These are phyloP conservation scores for Sula dactylatra DNA, from an alignment of 2,113 vertebrate genomes.

Conservation along the genomic window DNA sequence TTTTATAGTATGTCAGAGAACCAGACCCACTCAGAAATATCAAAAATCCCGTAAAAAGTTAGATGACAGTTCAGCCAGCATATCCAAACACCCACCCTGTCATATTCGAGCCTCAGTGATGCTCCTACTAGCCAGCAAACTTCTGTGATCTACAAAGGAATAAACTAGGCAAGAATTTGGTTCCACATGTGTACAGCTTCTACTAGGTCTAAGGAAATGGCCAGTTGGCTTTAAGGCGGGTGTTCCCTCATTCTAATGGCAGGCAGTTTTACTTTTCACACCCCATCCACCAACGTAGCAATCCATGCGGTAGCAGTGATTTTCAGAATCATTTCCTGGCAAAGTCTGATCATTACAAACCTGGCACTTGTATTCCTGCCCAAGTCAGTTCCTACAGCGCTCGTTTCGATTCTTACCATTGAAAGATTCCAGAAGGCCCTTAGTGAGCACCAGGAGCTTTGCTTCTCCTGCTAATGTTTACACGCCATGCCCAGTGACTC, in stretches of 20 bases:
- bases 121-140: neutral
- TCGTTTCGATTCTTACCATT: neutral
- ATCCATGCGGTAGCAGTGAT: neutral
- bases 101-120: neutral
- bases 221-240: neutral
- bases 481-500: neutral
- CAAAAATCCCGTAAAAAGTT: neutral
- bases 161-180: neutral
- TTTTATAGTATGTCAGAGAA: neutral
- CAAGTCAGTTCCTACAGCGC: neutral
- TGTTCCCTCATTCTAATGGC: neutral
- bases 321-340: neutral
- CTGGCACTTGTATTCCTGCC: neutral
- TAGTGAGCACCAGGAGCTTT: neutral
- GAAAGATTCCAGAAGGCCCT: neutral
- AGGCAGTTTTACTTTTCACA: neutral
- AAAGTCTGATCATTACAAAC: neutral
- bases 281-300: neutral
- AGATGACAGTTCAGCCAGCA: neutral
- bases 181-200: neutral
- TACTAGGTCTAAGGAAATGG: accelerated
- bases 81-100: neutral
- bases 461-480: neutral
- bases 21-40: neutral
- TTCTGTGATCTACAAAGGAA: neutral